These are phyloP conservation scores for Notiomystis cincta DNA, from an alignment of 2,113 vertebrate species.

Conservation along the genomic window DNA sequence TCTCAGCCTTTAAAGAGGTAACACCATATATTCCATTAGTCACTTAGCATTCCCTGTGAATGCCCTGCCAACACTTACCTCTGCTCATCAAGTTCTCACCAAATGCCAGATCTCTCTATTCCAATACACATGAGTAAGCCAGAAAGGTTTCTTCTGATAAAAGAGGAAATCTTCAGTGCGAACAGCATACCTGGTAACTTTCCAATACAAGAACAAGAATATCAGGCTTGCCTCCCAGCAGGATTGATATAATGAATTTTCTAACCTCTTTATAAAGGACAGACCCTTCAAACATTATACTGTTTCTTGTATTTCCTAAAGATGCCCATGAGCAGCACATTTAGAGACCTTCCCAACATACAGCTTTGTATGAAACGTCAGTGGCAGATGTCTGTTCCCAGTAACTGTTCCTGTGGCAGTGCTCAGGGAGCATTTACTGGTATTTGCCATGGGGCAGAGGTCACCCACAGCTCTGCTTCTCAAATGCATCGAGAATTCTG, in stretches of 20 bases:
- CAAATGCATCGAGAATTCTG: neutral
- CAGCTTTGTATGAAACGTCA: neutral
- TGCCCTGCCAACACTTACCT: neutral
- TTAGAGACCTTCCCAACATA: too few species aligned
- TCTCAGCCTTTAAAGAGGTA: neutral
- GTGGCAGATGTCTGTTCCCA: neutral
- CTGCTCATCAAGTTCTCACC: neutral
- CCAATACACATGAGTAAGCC: neutral
- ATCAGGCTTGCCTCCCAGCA: neutral
- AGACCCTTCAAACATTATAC: neutral
- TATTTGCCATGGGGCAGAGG: too few species aligned
- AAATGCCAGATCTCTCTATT: neutral
- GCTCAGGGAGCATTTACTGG: neutral
- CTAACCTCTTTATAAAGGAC: neutral
- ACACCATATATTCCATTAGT: neutral
- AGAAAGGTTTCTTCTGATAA: neutral
- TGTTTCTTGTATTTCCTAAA: neutral
- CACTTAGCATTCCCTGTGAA: neutral
- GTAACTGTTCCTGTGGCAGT: neutral
- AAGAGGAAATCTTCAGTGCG: neutral
- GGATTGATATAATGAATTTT: neutral
- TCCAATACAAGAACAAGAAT: neutral
- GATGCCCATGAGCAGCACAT: neutral
- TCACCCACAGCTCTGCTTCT: neutral
- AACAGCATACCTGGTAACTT: neutral